Conservation (phyloP, 2,888 invertebrate genomes). For the Drosophila kanekoi region DNA sequence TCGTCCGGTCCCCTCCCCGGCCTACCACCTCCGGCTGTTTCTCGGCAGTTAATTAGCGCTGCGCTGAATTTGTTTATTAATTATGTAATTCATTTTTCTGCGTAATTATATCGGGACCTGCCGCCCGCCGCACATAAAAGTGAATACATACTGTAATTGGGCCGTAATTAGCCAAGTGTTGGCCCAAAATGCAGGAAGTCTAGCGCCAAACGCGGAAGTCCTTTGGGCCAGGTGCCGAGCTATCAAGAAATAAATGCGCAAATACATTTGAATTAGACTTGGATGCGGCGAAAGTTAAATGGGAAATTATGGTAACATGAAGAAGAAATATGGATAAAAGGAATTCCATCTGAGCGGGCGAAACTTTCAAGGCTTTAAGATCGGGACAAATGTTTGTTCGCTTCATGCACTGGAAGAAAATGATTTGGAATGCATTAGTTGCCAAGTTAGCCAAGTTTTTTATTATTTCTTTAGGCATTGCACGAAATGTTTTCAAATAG, state of each 20-base stretch:
- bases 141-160: constrained; percentile 69
- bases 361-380: not conserved
- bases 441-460: too few species aligned
- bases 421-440: too few species aligned
- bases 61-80: constrained; percentile 78
- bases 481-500: too few species aligned
- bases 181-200: constrained; percentile 16
- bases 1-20: not conserved
- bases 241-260: constrained; percentile 38
- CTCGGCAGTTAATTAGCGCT: constrained; percentile 69
- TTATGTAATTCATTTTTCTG: constrained; percentile 80
- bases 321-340: not conserved
- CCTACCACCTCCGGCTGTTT: constrained; percentile 11
- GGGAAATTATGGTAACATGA: not conserved
- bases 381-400: too few species aligned
- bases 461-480: too few species aligned
- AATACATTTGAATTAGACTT: constrained; percentile 30
- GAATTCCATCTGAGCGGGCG: not conserved
- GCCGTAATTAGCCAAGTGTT: constrained; percentile 68
- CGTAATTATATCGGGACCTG: constrained; percentile 73
- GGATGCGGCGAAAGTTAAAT: not conserved
- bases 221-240: constrained; percentile 37
- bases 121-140: constrained; percentile 62
- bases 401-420: too few species aligned
- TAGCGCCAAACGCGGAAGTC: constrained; percentile 14